These are phyloP conservation scores for Cremastobaeus sp. DNA, from an alignment of 2,888 invertebrate genomes.

Conservation along the genomic window DNA sequence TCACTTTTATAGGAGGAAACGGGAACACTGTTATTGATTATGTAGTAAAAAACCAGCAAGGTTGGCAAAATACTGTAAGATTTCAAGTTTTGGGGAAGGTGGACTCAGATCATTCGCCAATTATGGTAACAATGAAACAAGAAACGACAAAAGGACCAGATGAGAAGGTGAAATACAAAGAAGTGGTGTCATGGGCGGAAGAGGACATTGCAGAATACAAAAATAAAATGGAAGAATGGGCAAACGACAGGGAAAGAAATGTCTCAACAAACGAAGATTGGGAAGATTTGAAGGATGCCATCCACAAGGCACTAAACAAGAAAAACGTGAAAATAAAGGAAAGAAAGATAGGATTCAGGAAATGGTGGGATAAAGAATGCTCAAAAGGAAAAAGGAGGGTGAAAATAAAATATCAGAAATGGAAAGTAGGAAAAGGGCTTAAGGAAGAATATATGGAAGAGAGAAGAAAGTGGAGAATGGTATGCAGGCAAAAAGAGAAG, in stretches of 20 bases:
- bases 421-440: background rate
- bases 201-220: background rate
- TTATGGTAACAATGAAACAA: background rate
- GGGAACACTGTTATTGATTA: background rate
- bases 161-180: background rate
- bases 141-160: background rate
- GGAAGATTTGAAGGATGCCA: background rate
- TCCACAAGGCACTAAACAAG: background rate
- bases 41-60: background rate
- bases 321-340: background rate
- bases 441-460: background rate
- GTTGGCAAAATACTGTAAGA: background rate
- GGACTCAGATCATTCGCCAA: background rate
- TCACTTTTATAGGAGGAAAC: background rate
- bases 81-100: background rate
- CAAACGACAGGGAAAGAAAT: background rate
- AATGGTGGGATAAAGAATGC: slow-evolving; percentile 4
- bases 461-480: background rate
- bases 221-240: background rate
- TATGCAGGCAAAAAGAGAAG: background rate
- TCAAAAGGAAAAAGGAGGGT: background rate
- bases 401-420: background rate
- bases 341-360: slow-evolving; percentile 1
- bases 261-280: slow-evolving; percentile 1
- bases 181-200: background rate